Conservation (phyloP, 1,140 invertebrate genomes). For the Drosophila tani region DNA sequence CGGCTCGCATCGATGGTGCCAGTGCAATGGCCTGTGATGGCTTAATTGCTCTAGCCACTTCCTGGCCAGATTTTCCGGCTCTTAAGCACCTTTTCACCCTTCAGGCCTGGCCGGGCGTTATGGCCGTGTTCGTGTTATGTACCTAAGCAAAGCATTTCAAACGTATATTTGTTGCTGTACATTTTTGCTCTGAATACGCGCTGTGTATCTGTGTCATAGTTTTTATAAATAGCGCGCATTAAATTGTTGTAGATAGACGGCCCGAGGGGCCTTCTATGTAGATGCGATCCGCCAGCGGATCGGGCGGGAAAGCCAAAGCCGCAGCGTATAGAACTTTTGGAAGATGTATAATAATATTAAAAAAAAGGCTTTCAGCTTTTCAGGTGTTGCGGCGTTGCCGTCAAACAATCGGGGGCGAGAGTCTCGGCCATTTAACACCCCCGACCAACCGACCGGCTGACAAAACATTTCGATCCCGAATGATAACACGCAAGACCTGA, state of each 20-base stretch:
- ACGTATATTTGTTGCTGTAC: slow-evolving; percentile 69
- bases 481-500: slow-evolving; percentile 60
- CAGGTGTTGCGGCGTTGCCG: slow-evolving; percentile 6
- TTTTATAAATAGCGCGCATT: slow-evolving; percentile 81
- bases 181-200: slow-evolving; percentile 78
- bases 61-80: slow-evolving; percentile 16
- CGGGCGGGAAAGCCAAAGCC: slow-evolving; percentile 10
- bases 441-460: slow-evolving; percentile 35
- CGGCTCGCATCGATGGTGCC: not conserved
- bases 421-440: slow-evolving; percentile 50
- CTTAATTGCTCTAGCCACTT: slow-evolving; percentile 18
- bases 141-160: slow-evolving; percentile 22
- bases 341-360: slow-evolving; percentile 47
- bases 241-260: slow-evolving; percentile 61
- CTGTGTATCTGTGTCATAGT: slow-evolving; percentile 81
- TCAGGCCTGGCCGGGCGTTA: slow-evolving; percentile 15
- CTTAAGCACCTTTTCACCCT: slow-evolving; percentile 38
- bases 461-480: slow-evolving; percentile 73
- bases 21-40: slow-evolving; percentile 16
- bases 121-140: slow-evolving; percentile 19
- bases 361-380: slow-evolving; percentile 67
- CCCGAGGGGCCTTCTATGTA: slow-evolving; percentile 69
- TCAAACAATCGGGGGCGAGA: slow-evolving; percentile 29
- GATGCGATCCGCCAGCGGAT: slow-evolving; percentile 31
- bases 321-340: slow-evolving; percentile 21